These are phyloP conservation scores for Acrobasis consociella DNA, from an alignment of 2,888 invertebrate species.

Conservation along the genomic window DNA sequence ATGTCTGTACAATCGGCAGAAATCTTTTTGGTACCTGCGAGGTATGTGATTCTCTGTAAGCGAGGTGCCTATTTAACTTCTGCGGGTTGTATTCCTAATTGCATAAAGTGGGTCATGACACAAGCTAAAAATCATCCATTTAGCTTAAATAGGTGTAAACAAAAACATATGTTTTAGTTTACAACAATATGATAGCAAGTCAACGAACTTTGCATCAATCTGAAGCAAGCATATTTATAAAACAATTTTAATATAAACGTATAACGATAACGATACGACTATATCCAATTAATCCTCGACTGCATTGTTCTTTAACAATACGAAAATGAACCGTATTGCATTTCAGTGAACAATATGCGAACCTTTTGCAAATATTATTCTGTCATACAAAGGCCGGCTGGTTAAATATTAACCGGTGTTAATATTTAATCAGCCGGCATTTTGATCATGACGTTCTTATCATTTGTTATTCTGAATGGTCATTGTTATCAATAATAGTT, in stretches of 20 bases:
- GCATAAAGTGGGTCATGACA: no score
- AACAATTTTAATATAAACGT: slow-evolving; percentile 4
- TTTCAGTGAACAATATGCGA: neutral
- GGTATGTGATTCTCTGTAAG: no score
- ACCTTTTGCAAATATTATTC: slow-evolving; percentile 6
- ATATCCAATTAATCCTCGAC: neutral
- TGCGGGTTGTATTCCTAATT: no score
- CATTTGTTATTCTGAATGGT: neutral
- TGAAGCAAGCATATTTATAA: slow-evolving; percentile 1
- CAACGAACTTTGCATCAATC: no score
- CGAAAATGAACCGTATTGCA: slow-evolving; percentile 10
- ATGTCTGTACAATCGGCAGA: no score
- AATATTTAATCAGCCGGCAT: no score
- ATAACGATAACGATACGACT: neutral
- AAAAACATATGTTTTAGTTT: no score
- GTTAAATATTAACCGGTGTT: neutral
- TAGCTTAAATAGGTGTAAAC: no score
- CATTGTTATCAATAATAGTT: neutral
- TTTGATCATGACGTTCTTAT: neutral
- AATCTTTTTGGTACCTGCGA: no score
- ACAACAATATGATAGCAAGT: no score
- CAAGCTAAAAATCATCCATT: no score
- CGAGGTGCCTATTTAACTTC: no score
- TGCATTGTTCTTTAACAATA: slow-evolving; percentile 5
- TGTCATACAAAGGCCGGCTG: neutral